Evolutionary conservation across 2,113 vertebrate genomes (phyloP).

Genomic region (Hemichromis elongatus): DNA sequence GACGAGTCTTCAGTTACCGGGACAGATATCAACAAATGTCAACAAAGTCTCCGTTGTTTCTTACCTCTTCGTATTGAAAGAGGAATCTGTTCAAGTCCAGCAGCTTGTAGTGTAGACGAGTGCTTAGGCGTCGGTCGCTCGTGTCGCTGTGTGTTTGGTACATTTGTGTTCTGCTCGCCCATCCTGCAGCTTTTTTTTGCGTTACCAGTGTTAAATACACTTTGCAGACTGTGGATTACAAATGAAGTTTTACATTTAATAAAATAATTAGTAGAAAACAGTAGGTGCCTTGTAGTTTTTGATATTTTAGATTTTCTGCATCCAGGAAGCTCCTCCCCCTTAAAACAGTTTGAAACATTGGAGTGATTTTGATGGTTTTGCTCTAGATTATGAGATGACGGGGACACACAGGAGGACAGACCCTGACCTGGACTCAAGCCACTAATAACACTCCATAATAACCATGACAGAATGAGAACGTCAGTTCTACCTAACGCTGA

Average conservation of each 20-base stretch:
- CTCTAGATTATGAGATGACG: not conserved
- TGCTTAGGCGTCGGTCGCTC: fast-evolving
- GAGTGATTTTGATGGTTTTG: not conserved
- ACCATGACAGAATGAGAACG: not conserved
- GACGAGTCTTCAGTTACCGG: not conserved
- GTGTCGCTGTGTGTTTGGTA: not conserved
- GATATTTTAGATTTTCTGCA: too few species aligned
- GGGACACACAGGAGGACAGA: not conserved
- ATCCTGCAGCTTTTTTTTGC: not conserved
- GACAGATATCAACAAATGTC: not conserved
- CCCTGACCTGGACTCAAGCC: not conserved
- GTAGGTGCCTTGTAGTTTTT: too few species aligned
- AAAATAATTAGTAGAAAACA: not conserved
- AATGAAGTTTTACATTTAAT: not conserved
- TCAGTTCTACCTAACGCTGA: not conserved
- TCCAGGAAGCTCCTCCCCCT: too few species aligned
- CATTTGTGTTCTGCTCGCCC: fast-evolving
- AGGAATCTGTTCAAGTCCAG: fast-evolving
- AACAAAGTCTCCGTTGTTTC: not conserved
- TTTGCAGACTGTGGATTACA: not conserved
- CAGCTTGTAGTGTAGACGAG: not conserved
- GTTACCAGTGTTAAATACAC: fast-evolving
- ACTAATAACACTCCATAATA: not conserved
- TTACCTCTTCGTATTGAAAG: not conserved
- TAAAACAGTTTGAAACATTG: too few species aligned